Evolutionary conservation across 2,113 vertebrate species (phyloP), one percentile per base, ranked within the genome.

Genomic region (Pavo muticus): DNA sequence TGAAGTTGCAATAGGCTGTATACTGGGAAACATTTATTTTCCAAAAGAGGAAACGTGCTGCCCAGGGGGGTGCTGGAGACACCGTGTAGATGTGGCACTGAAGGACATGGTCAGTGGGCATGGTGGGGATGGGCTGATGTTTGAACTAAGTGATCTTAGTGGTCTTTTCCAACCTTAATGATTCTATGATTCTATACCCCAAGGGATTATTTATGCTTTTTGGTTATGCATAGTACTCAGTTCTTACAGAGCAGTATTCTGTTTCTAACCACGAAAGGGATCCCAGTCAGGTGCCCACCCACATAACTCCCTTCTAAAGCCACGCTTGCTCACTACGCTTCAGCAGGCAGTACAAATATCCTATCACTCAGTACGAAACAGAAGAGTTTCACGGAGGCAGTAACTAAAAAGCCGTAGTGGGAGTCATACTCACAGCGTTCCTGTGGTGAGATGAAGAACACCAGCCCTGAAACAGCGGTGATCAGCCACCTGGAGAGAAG

Each of bases 361-460:
- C 18, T 20, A 8, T 69, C 52, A 11, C 24, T 75, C 52, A 45
- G 69, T 30, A 48, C 24, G 60, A 48, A 45, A 63, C 27, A 84
- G 52, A 32, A 7, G 24, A 75, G 74, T 91, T 87, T 82, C 68
- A 91, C 63, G 71, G 57, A 87, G 54, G 60, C 69, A 92, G 0
- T 76, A 75, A 69, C 52, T 81, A 11, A 68, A 90, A 15, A 81
- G 48, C n/a, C 16, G 52, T 32, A 16, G 40, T 1, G 81, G 61
- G 86, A 94, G 77, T 89, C 69, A 15, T 95, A 97, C 96, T 97
- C 88, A 97, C 96, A 50, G 69, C 35, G 57, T 57, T 90, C 63
- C 42, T 81, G 88, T 6, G 18, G 20, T 15, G 45, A 79, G 86
- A 65, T 4, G 29, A 75, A 40, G 54, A 52, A 42, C 32, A 35